Evolutionary conservation across 2,888 invertebrate genomes (phyloP), one percentile per base, ranked within the genome.

Genomic region (Clanis bilineata): DNA sequence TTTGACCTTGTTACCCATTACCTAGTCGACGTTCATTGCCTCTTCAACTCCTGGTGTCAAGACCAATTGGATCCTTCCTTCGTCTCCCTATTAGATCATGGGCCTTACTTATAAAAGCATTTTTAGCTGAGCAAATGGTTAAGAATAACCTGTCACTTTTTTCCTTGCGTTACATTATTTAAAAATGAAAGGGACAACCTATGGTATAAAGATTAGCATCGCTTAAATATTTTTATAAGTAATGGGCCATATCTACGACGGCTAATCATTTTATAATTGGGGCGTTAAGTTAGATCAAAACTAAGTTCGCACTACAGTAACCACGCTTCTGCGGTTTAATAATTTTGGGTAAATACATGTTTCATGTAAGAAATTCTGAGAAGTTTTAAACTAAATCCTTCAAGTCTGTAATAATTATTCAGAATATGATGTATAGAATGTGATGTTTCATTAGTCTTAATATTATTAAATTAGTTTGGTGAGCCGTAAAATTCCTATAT

Each of bases 41-140:
- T 51, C 47, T 25, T n/a, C 28, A 28, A 51, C 10, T 28, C 28
- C 32, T 32, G 51, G 28, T 51, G 32, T 51, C 51, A 51, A 51
- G 51, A 18, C 28, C 32, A 51, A 51, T 51, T 51, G 51, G 9
- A 51, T 51, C 51, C 51, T 51, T 51, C 51, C 51, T 51, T 10
- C 32, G 32, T 51, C 51, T 15, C 32, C 32, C 51, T 18, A 44
- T 21, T 44, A 23, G 23, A 23, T 22, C 22, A 28, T 10, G 32
- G 18, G n/a, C n/a, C n/a, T n/a, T n/a, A n/a, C n/a, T n/a, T n/a
- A n/a, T n/a, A n/a, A n/a, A n/a, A n/a, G n/a, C n/a, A n/a, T n/a
- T n/a, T n/a, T n/a, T n/a, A n/a, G n/a, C n/a, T n/a, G n/a, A n/a
- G n/a, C n/a, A n/a, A n/a, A n/a, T n/a, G n/a, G n/a, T n/a, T n/a